Evolutionary conservation across 2,888 invertebrate genomes (phyloP).

Genomic region (Strigamia crassipes): DNA sequence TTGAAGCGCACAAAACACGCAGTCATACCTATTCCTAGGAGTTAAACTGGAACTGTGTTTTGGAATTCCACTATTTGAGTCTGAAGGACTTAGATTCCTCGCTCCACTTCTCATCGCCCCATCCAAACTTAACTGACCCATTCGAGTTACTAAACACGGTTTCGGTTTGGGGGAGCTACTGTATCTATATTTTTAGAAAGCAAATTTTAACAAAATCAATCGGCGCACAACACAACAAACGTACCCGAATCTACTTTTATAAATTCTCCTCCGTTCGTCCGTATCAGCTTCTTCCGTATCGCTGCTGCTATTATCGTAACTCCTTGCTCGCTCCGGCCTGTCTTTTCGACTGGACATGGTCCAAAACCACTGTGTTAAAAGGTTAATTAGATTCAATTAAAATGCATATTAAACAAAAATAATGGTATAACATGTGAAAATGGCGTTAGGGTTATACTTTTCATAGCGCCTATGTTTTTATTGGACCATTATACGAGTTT

Average conservation of each 20-base stretch:
- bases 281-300: slow-evolving; percentile 82
- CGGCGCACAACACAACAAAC: neutral
- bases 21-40: slow-evolving; percentile 61
- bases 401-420: neutral
- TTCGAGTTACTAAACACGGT: slow-evolving; percentile 66
- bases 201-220: neutral
- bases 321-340: slow-evolving; percentile 49
- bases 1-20: neutral
- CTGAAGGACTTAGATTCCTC: slow-evolving; percentile 49
- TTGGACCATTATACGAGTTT: neutral
- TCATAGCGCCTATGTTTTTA: neutral
- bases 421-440: neutral
- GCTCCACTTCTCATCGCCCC: slow-evolving; percentile 55
- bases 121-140: slow-evolving; percentile 60
- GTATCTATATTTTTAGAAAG: slow-evolving; percentile 20
- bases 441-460: neutral
- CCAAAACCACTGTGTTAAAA: slow-evolving; percentile 25
- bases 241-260: slow-evolving; percentile 73
- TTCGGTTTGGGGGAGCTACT: slow-evolving; percentile 63
- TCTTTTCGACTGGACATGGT: slow-evolving; percentile 49
- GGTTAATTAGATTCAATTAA: neutral
- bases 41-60: slow-evolving; percentile 60
- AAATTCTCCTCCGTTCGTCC: slow-evolving; percentile 71
- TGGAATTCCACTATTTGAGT: slow-evolving; percentile 59
- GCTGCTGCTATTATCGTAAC: slow-evolving; percentile 70